Evolutionary conservation across 2,113 vertebrate species (phyloP).

Genomic region (Myrmecophaga tridactyla): DNA sequence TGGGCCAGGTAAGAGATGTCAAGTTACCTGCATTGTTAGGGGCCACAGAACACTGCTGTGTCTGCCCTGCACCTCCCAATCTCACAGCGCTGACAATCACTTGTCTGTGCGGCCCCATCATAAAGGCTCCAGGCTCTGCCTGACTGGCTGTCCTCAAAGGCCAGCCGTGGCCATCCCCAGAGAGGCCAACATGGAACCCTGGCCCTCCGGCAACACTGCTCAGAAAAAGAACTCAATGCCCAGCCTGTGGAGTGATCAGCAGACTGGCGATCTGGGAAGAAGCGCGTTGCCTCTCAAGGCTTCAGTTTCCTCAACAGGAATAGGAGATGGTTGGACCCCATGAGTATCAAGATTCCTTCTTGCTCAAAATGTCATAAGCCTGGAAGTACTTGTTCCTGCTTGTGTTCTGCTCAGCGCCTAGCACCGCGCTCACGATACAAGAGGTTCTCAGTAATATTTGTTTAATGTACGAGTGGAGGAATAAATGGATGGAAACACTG

Average conservation of each 20-base stretch:
- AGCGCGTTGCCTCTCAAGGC: not conserved
- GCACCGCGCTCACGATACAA: not conserved
- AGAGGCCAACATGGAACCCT: not conserved
- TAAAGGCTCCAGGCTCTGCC: not conserved
- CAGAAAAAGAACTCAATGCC: not conserved
- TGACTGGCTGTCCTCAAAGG: not conserved
- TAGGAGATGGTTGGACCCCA: not conserved
- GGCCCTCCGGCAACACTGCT: not conserved
- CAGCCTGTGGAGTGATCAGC: no score
- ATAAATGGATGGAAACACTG: not conserved
- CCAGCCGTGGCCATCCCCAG: not conserved
- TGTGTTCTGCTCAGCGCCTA: not conserved
- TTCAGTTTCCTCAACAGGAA: not conserved
- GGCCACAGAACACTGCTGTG: not conserved
- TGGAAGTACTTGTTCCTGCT: not conserved
- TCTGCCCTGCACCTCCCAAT: not conserved
- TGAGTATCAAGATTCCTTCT: not conserved
- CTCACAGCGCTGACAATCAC: not conserved
- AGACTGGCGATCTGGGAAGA: accelerated
- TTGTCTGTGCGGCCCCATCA: not conserved
- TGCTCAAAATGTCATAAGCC: not conserved
- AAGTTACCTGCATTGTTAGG: not conserved
- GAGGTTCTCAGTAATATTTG: not conserved
- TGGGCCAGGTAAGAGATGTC: not conserved
- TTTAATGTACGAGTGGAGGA: not conserved